Percentiles rank a stretch among this genome's conserved stretches.
phyloP scores from a whole-genome alignment of 2,113 vertebrate species.

The Syngnathus scovelli region DNA sequence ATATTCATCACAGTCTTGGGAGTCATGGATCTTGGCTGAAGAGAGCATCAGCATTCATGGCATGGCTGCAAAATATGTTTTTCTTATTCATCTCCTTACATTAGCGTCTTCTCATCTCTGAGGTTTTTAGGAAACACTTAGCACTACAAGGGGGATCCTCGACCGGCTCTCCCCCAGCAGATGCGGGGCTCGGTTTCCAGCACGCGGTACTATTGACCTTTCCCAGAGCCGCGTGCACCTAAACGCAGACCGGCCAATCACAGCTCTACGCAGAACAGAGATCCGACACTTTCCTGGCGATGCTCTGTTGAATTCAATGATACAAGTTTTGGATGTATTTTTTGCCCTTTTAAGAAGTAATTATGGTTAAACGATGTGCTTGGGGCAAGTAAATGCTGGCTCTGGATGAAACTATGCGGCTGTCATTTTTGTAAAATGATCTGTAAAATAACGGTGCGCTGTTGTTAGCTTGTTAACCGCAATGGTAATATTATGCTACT shows the following conservation, averaged over 20 bases:
- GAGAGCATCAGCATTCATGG: constrained; percentile 47
- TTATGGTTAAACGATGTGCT: constrained; percentile 6
- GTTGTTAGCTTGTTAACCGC: background rate
- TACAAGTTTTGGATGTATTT: constrained; percentile 2
- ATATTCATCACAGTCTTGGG: constrained; percentile 70
- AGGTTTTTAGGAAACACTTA: constrained; percentile 1
- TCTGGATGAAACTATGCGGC: background rate
- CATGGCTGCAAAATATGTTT: constrained; percentile 28
- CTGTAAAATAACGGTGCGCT: background rate
- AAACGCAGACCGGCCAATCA: background rate
- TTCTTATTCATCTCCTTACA: constrained; percentile 19
- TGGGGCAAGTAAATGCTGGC: background rate
- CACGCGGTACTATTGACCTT: background rate
- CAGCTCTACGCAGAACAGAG: background rate
- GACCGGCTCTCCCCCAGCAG: background rate
- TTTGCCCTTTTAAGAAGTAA: background rate
- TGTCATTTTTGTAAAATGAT: constrained; percentile 2
- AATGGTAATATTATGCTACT: constrained; percentile 5
- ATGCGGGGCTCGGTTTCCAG: background rate
- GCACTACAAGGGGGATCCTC: background rate
- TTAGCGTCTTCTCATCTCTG: background rate
- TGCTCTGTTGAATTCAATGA: background rate
- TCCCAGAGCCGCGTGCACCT: background rate
- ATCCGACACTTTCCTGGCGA: constrained; percentile 4
- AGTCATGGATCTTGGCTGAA: constrained; percentile 48